Evolutionary conservation across 2,797 vertebrate species (phyloP).

Genomic region (Sparus aurata): DNA sequence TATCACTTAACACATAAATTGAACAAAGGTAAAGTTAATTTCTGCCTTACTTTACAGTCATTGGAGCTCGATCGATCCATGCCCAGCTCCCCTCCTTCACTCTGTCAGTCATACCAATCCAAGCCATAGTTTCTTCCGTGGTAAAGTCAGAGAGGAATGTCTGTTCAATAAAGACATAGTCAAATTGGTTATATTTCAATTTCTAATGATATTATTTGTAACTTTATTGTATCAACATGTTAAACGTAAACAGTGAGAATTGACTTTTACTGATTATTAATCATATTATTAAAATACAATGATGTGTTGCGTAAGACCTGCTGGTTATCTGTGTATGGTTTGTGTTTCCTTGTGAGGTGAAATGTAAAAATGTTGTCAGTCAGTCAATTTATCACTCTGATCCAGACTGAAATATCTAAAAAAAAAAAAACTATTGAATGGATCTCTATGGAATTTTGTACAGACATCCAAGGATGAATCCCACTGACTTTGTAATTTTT

Average conservation of each 20-base stretch:
- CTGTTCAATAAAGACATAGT: constrained; percentile 15
- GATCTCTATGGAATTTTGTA: no score
- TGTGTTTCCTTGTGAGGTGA: not conserved
- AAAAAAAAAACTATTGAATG: no score
- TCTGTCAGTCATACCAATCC: constrained; percentile 45
- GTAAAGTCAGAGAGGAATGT: not conserved
- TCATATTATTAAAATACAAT: not conserved
- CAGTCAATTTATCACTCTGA: no score
- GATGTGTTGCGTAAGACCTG: not conserved
- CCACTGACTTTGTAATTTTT: no score
- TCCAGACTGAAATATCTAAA: no score
- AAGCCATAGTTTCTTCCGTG: rapidly evolving
- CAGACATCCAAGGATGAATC: no score
- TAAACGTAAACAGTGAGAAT: not conserved
- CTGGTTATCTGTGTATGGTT: no score
- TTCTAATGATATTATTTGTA: not conserved
- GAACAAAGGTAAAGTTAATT: no score
- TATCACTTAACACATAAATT: no score
- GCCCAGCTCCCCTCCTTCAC: constrained; percentile 7
- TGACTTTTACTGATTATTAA: not conserved
- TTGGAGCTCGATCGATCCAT: constrained; percentile 5
- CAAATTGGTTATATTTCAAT: not conserved
- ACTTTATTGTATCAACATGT: not conserved
- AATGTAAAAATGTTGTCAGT: not conserved
- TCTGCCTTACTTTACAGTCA: not conserved